phyloP scores from a whole-genome alignment of 2,113 vertebrate genomes.

The Indri indri region DNA sequence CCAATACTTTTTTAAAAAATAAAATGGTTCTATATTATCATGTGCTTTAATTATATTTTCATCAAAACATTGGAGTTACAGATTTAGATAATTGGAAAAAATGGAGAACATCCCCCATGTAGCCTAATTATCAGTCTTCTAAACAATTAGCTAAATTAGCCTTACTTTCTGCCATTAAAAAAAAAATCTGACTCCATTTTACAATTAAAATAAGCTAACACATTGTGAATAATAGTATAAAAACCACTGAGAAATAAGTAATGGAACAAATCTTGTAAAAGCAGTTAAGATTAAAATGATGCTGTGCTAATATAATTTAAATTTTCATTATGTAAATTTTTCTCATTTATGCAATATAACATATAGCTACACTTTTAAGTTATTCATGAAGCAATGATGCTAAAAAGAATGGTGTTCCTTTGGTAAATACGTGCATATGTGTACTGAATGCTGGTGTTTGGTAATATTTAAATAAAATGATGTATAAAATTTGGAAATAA shows the following conservation, averaged over 20 bases:
- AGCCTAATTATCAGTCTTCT: neutral
- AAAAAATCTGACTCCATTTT: neutral
- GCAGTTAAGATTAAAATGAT: neutral
- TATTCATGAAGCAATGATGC: neutral
- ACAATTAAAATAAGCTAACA: neutral
- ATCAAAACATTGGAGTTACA: neutral
- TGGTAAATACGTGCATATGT: neutral
- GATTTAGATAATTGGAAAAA: neutral
- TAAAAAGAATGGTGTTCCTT: neutral
- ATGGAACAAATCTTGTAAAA: neutral
- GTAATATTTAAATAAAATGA: neutral
- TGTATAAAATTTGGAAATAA: neutral
- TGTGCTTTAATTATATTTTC: neutral
- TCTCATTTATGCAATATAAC: neutral
- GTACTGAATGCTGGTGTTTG: neutral
- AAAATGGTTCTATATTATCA: neutral
- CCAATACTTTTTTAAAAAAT: neutral
- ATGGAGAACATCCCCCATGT: neutral
- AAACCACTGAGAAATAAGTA: constrained; percentile 3
- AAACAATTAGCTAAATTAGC: neutral
- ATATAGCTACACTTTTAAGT: neutral
- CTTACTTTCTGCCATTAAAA: neutral
- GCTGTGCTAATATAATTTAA: neutral
- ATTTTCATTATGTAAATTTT: neutral
- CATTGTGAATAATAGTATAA: neutral